These are phyloP conservation scores for Carcina quercana DNA, from an alignment of 2,888 invertebrate genomes.

Conservation along the genomic window DNA sequence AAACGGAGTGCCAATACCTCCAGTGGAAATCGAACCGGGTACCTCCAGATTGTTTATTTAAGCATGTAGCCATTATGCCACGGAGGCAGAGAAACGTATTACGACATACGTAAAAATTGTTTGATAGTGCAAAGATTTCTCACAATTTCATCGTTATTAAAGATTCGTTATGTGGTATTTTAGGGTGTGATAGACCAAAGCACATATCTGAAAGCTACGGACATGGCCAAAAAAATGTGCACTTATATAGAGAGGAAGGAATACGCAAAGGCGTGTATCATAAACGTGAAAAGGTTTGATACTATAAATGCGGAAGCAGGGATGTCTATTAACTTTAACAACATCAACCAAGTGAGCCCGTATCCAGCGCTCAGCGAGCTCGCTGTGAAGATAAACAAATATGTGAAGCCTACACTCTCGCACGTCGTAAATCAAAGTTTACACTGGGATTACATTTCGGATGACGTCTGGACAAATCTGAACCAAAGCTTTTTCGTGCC, in stretches of 20 bases:
- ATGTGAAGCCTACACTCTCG: slow-evolving; percentile 47
- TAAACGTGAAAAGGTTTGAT: slow-evolving; percentile 32
- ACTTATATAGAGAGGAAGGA: slow-evolving; percentile 35
- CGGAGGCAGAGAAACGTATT: too few species aligned
- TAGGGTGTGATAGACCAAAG: slow-evolving; percentile 51
- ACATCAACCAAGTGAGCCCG: slow-evolving; percentile 42
- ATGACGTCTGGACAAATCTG: slow-evolving; percentile 36
- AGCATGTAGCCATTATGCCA: too few species aligned
- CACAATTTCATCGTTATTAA: too few species aligned
- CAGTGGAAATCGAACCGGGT: too few species aligned
- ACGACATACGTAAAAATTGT: too few species aligned
- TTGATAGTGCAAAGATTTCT: too few species aligned
- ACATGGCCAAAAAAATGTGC: slow-evolving; percentile 33
- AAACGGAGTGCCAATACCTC: too few species aligned
- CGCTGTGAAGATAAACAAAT: slow-evolving; percentile 37
- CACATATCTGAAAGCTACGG: slow-evolving; percentile 32
- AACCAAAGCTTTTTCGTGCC: slow-evolving; percentile 44
- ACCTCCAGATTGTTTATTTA: too few species aligned
- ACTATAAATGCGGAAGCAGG: slow-evolving; percentile 31
- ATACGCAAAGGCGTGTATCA: slow-evolving; percentile 28
- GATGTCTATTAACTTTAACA: slow-evolving; percentile 48
- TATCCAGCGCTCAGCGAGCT: slow-evolving; percentile 36
- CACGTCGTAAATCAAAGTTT: slow-evolving; percentile 44
- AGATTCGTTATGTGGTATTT: too few species aligned
- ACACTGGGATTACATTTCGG: slow-evolving; percentile 42